Evolutionary conservation across 2,797 vertebrate genomes (phyloP), one percentile per base, ranked within the genome.

Genomic region (Paratrypauchen microcephalus): DNA sequence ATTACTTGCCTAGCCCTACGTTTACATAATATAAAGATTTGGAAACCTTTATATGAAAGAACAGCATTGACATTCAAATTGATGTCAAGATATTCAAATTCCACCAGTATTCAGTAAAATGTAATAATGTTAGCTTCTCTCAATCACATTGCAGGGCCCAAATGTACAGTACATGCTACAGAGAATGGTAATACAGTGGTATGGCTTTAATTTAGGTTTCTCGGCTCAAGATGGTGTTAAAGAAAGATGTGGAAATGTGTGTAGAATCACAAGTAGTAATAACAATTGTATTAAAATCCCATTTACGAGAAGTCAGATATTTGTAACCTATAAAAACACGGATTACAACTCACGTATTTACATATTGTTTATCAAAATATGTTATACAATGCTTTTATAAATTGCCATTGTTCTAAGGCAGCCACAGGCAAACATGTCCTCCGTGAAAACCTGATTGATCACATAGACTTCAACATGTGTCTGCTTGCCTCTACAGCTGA

Each of bases 401-500:
- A 23, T 26, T 8, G 24, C 3, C n/a, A 45, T 63, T 41, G 39
- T 63, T 23, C 11, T 24, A 63, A 23, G 21, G 16, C 9, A 39
- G 59, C 59, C 18, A 39, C 32, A 13, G 41, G 32, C 59, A n/a
- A 21, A 24, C 19, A 36, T 9, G 32, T 32, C 58, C 4, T 36
- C 32, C 2, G 32, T 36, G 32, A 36, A 47, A 63, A 63, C 61
- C 61, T 45, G 61, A 62, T 45, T 23, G 36, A 63, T 63, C 39
- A 19, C 36, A 26, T 63, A 47, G 13, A 47, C 45, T 9, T 8
- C 5, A 36, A 23, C 61, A 47, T 63, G 36, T 47, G 2, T 24
- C 5, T 23, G n/a, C 36, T 47, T 45, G 61, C 2, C 21, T 45
- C 61, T 39, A 41, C 59, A 61, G 30, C 28, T 60, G 58, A 30